phyloP scores from a whole-genome alignment of 2,113 vertebrate species.

The Trogon melanurus region DNA sequence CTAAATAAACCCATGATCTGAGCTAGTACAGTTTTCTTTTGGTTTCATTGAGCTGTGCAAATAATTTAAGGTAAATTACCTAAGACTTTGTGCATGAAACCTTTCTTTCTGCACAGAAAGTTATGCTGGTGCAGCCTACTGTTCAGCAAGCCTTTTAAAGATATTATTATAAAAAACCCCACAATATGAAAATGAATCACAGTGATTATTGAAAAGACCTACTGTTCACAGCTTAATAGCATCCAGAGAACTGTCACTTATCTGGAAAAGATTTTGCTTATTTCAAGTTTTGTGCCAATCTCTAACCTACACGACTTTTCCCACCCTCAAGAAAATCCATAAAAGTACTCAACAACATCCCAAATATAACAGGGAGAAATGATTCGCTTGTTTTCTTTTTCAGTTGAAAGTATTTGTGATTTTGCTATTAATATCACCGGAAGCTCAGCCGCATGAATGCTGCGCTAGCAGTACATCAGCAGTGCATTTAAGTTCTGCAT shows the following conservation, averaged over 20 bases:
- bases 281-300: constrained; percentile 67
- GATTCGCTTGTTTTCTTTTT: background rate
- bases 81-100: background rate
- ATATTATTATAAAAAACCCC: constrained; percentile 52
- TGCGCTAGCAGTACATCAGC: background rate
- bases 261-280: constrained; percentile 60
- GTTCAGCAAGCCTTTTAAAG: constrained; percentile 54
- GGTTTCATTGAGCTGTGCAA: background rate
- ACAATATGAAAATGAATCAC: constrained; percentile 71
- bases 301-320: constrained; percentile 61
- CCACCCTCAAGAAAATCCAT: constrained; percentile 65
- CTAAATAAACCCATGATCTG: background rate
- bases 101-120: constrained; percentile 34
- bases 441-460: background rate
- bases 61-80: constrained; percentile 32
- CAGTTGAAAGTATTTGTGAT: background rate
- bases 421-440: constrained; percentile 5
- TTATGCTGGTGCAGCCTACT: constrained; percentile 51
- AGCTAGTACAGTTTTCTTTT: background rate
- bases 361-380: constrained; percentile 14
- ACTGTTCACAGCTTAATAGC: constrained; percentile 67
- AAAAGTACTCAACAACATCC: constrained; percentile 35
- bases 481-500: background rate
- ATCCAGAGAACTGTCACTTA: constrained; percentile 65
- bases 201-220: constrained; percentile 60